Evolutionary conservation across 2,888 invertebrate genomes (phyloP).

Genomic region (Didymodactylos carnosus): DNA sequence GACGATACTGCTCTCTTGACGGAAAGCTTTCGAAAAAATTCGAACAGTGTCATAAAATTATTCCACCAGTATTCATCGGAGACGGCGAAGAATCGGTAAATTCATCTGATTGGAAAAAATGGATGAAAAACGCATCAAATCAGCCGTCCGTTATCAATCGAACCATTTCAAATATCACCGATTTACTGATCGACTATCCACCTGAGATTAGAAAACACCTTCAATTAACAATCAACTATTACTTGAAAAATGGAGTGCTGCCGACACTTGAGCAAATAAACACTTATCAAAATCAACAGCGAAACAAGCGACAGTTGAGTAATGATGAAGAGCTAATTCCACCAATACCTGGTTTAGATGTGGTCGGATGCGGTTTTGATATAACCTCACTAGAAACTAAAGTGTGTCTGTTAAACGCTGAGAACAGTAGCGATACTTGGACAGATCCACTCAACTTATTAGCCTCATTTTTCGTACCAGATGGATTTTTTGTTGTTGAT

Average conservation of each 20-base stretch:
- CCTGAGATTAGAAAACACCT: not conserved
- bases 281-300: too few relatives aligned
- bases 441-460: not conserved
- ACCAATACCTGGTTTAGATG: not conserved
- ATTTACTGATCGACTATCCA: not conserved
- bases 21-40: too few relatives aligned
- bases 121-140: not conserved
- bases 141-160: not conserved
- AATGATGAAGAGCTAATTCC: not conserved
- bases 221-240: not conserved
- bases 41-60: too few relatives aligned
- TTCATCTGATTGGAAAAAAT: not conserved
- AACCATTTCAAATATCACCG: not conserved
- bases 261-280: not conserved
- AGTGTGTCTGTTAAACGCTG: not conserved
- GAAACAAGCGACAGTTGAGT: too few relatives aligned
- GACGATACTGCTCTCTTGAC: not conserved
- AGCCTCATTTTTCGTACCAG: not conserved
- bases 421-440: not conserved
- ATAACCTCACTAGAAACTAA: not conserved
- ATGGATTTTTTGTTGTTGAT: not conserved
- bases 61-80: too few relatives aligned
- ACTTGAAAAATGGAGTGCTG: not conserved
- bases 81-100: not conserved
- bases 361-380: not conserved